A percentile compares a stretch with the other conserved stretches of the same genome.
Evolutionary conservation across 2,888 invertebrate genomes (phyloP).

Genomic region (Kuschelorhynchus macadamiae): DNA sequence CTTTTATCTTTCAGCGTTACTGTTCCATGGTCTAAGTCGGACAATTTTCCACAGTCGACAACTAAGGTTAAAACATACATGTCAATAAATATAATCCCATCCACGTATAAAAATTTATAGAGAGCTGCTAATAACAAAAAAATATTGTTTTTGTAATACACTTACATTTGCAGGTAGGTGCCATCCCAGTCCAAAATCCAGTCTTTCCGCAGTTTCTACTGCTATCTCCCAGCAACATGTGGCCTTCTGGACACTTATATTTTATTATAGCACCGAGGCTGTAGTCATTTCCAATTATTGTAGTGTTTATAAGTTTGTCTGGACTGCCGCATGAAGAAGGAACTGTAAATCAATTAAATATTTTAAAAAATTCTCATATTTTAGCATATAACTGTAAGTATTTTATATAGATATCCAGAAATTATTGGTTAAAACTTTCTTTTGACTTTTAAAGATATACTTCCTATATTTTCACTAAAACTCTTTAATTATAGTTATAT

Average conservation of each 20-base stretch:
- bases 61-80: constrained; percentile 72
- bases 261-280: constrained; percentile 80
- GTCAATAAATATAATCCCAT: too few species aligned
- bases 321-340: constrained; percentile 91
- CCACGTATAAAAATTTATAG: too few species aligned
- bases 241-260: constrained; percentile 87
- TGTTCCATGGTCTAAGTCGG: constrained; percentile 80
- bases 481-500: too few species aligned
- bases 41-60: constrained; percentile 83
- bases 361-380: background rate
- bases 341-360: constrained; percentile 70
- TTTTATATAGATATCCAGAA: too few species aligned
- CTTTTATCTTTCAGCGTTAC: constrained; percentile 77
- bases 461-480: too few species aligned
- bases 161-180: constrained; percentile 91
- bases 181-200: constrained; percentile 87
- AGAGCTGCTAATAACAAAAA: too few species aligned
- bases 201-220: constrained; percentile 79
- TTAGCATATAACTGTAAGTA: too few species aligned
- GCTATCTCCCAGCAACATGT: constrained; percentile 81
- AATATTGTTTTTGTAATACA: too few species aligned
- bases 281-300: constrained; percentile 79
- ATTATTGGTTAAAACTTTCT: too few species aligned
- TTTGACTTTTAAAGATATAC: too few species aligned
- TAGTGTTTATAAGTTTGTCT: constrained; percentile 87